Conservation (phyloP, 1,140 invertebrate species). For the Frieseomelitta varia region DNA sequence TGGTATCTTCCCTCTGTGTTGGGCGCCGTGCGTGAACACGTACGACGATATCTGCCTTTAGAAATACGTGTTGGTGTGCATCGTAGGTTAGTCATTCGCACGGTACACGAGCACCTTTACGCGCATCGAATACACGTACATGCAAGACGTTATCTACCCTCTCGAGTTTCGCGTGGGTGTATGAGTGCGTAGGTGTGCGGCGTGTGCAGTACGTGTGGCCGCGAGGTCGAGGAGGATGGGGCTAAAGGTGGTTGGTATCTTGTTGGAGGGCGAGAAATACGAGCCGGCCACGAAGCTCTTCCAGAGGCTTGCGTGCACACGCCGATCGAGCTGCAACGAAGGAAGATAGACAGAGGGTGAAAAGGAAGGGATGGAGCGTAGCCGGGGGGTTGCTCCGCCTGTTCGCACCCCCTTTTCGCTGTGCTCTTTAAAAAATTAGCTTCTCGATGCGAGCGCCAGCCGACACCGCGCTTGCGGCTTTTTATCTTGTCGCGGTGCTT, state of each 20-base stretch:
- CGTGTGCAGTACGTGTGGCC: constrained; percentile 26
- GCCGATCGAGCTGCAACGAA: constrained; percentile 52
- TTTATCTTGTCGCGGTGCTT: constrained; percentile 42
- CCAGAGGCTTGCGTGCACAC: constrained; percentile 61
- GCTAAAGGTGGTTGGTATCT: constrained; percentile 70
- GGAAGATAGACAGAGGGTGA: constrained; percentile 19
- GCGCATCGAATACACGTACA: too few species aligned
- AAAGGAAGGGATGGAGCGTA: not conserved
- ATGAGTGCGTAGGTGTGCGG: not conserved
- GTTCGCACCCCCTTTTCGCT: constrained; percentile 64
- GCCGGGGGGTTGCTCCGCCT: constrained; percentile 54
- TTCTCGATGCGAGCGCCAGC: constrained; percentile 39
- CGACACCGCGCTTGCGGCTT: constrained; percentile 4
- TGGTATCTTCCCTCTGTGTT: not conserved
- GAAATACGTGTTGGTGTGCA: constrained; percentile 6
- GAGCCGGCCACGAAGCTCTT: constrained; percentile 63
- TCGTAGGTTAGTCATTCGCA: constrained; percentile 19
- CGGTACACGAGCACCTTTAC: not conserved
- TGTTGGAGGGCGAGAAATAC: constrained; percentile 72
- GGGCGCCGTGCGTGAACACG: constrained; percentile 2
- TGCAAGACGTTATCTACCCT: constrained; percentile 40
- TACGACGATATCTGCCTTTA: constrained; percentile 10
- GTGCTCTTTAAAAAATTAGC: constrained; percentile 71
- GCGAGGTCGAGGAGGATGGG: constrained; percentile 60
- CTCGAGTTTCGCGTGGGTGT: not conserved